Percentiles rank a stretch among this genome's conserved stretches.
Conservation (phyloP, 2,888 invertebrate genomes). For the Corythucha ciliata region DNA sequence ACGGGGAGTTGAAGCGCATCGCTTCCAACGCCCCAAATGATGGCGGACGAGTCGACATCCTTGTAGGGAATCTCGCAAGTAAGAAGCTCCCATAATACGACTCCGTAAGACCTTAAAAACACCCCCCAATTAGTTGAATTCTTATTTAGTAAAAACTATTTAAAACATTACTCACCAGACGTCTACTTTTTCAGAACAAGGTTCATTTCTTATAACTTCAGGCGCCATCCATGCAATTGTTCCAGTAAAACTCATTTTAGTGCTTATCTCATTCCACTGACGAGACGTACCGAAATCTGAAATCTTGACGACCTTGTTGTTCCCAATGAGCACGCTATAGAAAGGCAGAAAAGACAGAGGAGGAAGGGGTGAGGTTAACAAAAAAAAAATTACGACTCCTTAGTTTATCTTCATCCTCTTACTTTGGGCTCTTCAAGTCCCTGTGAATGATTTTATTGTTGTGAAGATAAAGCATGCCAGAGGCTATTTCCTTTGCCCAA, state of each 20-base stretch:
- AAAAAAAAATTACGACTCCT: background rate
- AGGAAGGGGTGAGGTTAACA: background rate
- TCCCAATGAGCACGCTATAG: conserved; percentile 72
- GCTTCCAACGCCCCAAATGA: conserved; percentile 97
- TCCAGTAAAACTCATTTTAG: conserved; percentile 96
- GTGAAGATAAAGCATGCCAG: conserved; percentile 95
- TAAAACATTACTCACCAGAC: conserved; percentile 60
- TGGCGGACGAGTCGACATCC: conserved; percentile 89
- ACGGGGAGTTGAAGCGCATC: conserved; percentile 86
- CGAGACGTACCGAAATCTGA: conserved; percentile 96
- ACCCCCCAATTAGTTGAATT: background rate
- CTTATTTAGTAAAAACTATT: background rate
- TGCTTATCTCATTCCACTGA: conserved; percentile 89
- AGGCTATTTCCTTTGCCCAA: conserved; percentile 92
- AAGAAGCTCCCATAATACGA: conserved; percentile 94
- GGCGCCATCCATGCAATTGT: conserved; percentile 99
- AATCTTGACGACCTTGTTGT: conserved; percentile 77
- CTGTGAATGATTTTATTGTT: conserved; percentile 93
- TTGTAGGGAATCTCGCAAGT: conserved; percentile 90
- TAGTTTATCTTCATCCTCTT: conserved; percentile 43
- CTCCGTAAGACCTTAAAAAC: conserved; percentile 71
- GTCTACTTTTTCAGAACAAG: conserved; percentile 95
- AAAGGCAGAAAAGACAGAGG: conserved; percentile 29
- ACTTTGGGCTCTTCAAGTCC: conserved; percentile 99
- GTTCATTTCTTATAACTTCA: conserved; percentile 92